Evolutionary conservation across 2,888 invertebrate genomes (phyloP), one percentile per base, ranked within the genome.

Genomic region (Eudemis profundana): DNA sequence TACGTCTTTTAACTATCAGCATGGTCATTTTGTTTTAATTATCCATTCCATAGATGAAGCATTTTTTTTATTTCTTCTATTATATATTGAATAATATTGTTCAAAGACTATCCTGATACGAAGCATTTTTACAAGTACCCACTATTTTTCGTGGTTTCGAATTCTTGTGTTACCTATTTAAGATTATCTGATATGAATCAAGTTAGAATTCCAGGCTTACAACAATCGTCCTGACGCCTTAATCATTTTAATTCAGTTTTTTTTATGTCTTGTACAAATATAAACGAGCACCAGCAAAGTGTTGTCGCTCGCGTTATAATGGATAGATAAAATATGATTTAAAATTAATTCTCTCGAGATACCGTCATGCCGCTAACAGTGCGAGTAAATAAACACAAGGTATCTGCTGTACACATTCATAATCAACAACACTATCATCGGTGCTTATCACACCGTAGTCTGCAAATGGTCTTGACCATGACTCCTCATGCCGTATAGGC

Each of bases 381-480:
- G 27, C 50, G 38, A 64, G 65, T 65, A 65, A 65, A 65, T 60
- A 65, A 65, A 60, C 65, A 65, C 38, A 21, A 29, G 51, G 8
- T 65, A 65, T 60, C 60, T 65, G 21, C n/a, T 8, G 21, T 60
- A 65, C 46, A 36, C 59, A 60, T 60, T 60, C 21, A 53, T 65
- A 53, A 65, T 60, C 59, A 60, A 29, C 65, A 60, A 21, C 53
- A 46, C 38, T 60, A 60, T 60, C 59, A 14, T 40, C 38, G 8
- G 1, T 1, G 40, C 49, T 64, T 59, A 65, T 65, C 46, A 53
- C 19, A 42, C 19, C 33, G 42, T 15, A 46, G 46, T 53, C 27
- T 38, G 46, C 36, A n/a, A 59, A 51, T 74, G 75, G 69, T 73
- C 75, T 74, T 79, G 78, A 76, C 78, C 77, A 67, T 78, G 74